Conservation (phyloP, 2,888 invertebrate genomes). For the Ommatoiulus sabulosus region DNA sequence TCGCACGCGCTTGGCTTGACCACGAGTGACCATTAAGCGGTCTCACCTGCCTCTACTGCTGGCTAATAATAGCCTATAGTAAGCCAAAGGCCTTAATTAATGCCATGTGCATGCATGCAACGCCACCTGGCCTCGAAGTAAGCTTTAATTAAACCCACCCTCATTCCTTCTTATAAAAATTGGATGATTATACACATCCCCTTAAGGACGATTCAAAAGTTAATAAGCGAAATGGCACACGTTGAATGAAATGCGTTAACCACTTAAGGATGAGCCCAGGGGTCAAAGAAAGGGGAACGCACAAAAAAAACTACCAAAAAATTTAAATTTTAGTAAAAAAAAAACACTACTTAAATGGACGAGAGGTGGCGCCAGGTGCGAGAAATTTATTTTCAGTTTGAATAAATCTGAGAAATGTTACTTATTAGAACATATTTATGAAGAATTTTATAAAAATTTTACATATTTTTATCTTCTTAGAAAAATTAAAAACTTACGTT, state of each 20-base stretch:
- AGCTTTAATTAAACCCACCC: conserved; percentile 19
- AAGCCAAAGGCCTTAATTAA: background rate
- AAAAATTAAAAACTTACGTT: too few species aligned
- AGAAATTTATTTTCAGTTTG: too few species aligned
- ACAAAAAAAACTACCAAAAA: too few species aligned
- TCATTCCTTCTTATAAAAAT: background rate
- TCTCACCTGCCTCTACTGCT: background rate
- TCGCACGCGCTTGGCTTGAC: background rate
- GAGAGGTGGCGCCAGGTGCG: background rate
- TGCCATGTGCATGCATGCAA: background rate
- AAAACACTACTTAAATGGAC: background rate
- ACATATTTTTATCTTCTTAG: too few species aligned
- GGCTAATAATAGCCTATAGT: background rate
- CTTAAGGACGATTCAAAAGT: conserved; percentile 13
- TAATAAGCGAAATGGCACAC: conserved; percentile 6
- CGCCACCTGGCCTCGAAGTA: background rate
- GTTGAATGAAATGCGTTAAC: background rate
- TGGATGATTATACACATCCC: background rate
- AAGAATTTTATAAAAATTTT: too few species aligned
- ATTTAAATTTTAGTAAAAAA: background rate
- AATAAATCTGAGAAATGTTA: too few species aligned
- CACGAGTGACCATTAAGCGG: conserved; percentile 19
- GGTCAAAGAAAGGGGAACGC: background rate
- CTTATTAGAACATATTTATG: too few species aligned
- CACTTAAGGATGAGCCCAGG: conserved; percentile 8